Conservation (phyloP, 2,797 vertebrate genomes). For the Xenopus petersii region DNA sequence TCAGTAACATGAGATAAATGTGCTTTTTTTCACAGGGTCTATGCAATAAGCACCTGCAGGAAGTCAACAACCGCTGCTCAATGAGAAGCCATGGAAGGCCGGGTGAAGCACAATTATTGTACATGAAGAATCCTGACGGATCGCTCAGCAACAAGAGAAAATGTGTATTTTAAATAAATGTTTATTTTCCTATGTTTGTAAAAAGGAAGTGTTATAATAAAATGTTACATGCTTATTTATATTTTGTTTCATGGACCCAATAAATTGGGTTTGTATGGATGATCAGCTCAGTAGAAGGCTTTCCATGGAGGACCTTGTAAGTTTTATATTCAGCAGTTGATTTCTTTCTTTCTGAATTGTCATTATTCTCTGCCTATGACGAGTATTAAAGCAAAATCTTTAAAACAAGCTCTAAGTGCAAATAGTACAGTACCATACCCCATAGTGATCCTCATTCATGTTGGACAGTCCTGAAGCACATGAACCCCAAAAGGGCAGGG, state of each 20-base stretch:
- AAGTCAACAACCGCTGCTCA: conserved; percentile 13
- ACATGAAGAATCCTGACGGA: not conserved
- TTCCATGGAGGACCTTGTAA: no score
- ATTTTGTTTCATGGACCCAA: not conserved
- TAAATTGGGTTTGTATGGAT: not conserved
- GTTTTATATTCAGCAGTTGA: no score
- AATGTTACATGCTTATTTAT: not conserved
- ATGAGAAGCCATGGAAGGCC: not conserved
- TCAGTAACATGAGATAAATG: no score
- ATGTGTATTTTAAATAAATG: conserved; percentile 6
- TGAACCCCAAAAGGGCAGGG: no score
- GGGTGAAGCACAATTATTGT: not conserved
- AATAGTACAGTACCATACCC: no score
- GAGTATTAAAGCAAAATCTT: no score
- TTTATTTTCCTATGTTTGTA: conserved; percentile 21
- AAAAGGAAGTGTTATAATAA: not conserved
- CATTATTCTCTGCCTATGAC: no score
- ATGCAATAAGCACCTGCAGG: conserved; percentile 14
- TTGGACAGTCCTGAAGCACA: no score
- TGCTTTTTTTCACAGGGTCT: conserved; percentile 17
- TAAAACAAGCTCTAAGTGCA: no score
- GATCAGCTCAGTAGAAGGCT: no score
- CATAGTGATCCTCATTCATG: no score
- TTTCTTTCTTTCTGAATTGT: no score
- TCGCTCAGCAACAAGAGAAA: not conserved